Evolutionary conservation across 1,140 invertebrate species (phyloP).

Genomic region (Stratiolaelaps scimitus): DNA sequence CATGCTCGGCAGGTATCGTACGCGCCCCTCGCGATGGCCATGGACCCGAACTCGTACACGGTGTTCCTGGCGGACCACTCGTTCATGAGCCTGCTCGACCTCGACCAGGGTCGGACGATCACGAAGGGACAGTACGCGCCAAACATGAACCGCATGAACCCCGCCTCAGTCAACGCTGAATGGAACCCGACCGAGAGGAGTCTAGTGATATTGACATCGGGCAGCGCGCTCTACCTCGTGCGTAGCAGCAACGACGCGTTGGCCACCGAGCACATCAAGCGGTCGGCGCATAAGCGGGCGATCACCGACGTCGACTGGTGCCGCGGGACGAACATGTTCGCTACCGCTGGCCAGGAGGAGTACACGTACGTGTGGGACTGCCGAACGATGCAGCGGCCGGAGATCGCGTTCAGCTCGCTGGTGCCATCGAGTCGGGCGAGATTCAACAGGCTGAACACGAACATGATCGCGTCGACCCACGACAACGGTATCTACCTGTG

Average conservation of each 20-base stretch:
- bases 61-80: slow-evolving; percentile 1
- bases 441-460: slow-evolving; percentile 21
- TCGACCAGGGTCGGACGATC: background rate
- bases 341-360: slow-evolving; percentile 3
- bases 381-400: slow-evolving; percentile 8
- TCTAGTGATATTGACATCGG: slow-evolving; percentile 3
- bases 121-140: slow-evolving; percentile 3
- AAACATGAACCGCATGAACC: slow-evolving; percentile 11
- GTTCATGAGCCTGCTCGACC: slow-evolving; percentile 10
- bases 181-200: slow-evolving; percentile 10
- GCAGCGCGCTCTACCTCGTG: slow-evolving; percentile 5
- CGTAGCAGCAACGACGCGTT: slow-evolving; percentile 18
- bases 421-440: slow-evolving; percentile 12
- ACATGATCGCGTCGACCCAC: slow-evolving; percentile 1
- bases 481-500: slow-evolving; percentile 26
- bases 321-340: background rate
- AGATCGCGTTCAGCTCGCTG: slow-evolving; percentile 10
- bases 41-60: slow-evolving; percentile 3
- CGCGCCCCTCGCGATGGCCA: background rate
- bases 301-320: slow-evolving; percentile 24
- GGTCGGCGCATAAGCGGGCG: background rate
- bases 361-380: slow-evolving; percentile 12
- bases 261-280: slow-evolving; percentile 4
- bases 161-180: slow-evolving; percentile 5
- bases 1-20: background rate